A percentile compares a stretch with the other conserved stretches of the same genome.
Evolutionary conservation across 1,140 invertebrate species (phyloP).

Genomic region (Chionoecetes opilio): DNA sequence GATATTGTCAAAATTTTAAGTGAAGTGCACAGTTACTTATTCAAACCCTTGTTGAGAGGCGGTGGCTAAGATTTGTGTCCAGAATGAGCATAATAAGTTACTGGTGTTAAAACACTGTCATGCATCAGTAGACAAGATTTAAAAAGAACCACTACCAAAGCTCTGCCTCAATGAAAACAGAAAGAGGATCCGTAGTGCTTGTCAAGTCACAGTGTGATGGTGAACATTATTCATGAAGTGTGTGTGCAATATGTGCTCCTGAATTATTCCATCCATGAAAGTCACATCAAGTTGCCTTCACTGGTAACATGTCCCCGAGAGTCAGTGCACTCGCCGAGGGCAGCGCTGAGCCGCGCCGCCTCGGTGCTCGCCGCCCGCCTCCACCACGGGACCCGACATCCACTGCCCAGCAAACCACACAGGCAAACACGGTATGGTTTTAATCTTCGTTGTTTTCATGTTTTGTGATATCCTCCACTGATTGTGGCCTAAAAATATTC

Average conservation of each 20-base stretch:
- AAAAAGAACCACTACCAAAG: neutral
- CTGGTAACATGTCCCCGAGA: neutral
- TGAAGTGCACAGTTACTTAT: constrained; percentile 21
- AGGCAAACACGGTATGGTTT: neutral
- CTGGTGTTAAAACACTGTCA: neutral
- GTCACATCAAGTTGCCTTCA: neutral
- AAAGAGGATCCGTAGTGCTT: neutral
- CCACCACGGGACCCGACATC: neutral
- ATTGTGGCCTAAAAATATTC: neutral
- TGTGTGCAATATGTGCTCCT: neutral
- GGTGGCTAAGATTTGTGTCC: neutral
- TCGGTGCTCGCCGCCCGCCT: neutral
- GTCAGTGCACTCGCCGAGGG: neutral
- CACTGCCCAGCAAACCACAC: neutral
- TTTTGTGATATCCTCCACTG: neutral
- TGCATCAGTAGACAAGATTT: neutral
- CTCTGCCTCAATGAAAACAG: no score
- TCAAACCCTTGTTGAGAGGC: neutral
- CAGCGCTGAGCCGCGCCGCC: neutral
- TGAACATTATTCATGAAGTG: neutral
- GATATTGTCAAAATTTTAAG: constrained; percentile 46
- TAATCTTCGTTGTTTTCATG: neutral
- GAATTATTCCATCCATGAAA: constrained; percentile 15
- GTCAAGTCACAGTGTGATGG: neutral
- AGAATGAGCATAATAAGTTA: constrained; percentile 1